phyloP scores from a whole-genome alignment of 2,797 vertebrate genomes.

The Antrozous pallidus region DNA sequence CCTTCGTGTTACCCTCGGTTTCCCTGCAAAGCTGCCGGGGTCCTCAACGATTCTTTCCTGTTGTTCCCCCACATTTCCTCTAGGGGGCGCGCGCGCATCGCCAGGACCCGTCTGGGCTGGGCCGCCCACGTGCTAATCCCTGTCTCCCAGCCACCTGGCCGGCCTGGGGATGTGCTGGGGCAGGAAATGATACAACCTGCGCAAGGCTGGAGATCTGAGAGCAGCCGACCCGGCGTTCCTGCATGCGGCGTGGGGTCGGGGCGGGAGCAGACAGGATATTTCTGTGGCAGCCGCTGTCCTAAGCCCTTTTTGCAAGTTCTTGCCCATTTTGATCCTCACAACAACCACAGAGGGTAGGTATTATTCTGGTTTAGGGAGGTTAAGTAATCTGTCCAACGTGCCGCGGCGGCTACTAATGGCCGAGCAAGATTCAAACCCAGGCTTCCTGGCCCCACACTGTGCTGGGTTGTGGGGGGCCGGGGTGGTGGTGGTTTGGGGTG shows the following conservation, averaged over 20 bases:
- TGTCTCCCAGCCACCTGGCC: background rate
- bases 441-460: too few relatives aligned
- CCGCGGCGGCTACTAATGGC: background rate
- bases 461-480: background rate
- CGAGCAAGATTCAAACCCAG: background rate
- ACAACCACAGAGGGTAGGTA: background rate
- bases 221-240: background rate
- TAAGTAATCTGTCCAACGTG: background rate
- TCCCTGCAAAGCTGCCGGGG: background rate
- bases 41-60: background rate
- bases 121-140: background rate
- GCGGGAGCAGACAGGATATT: background rate
- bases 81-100: background rate
- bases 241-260: background rate
- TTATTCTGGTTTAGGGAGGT: background rate
- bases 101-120: rapidly evolving
- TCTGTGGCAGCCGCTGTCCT: background rate
- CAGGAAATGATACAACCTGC: background rate
- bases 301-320: background rate
- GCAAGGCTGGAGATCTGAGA: background rate
- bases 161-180: background rate
- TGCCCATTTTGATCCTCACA: background rate
- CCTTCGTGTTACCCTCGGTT: background rate
- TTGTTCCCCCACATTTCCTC: background rate
- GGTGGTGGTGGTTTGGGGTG: too few relatives aligned